Conservation (phyloP, 2,888 invertebrate species). For the Tetanocera ferruginea region DNA sequence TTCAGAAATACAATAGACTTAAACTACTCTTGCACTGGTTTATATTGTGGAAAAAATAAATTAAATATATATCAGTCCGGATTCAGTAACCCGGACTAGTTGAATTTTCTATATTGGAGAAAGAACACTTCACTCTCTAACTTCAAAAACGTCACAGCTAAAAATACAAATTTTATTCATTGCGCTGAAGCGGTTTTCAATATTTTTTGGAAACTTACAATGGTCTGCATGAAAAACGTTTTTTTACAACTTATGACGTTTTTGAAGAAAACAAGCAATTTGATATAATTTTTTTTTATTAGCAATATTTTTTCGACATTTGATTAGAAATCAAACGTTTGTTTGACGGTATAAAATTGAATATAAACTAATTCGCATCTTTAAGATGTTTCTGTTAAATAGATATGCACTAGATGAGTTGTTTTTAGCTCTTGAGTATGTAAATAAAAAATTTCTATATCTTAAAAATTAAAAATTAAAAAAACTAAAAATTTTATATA, state of each 20-base stretch:
- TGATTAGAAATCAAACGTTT: neutral
- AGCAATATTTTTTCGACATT: neutral
- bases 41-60: conserved; percentile 18
- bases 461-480: conserved; percentile 40
- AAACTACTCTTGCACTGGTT: conserved; percentile 47
- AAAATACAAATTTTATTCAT: too few species aligned
- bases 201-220: too few species aligned
- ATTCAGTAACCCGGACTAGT: too few species aligned
- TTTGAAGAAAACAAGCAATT: neutral
- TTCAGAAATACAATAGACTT: conserved; percentile 51
- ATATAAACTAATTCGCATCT: conserved; percentile 18
- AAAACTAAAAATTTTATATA: conserved; percentile 18
- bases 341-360: neutral
- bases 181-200: too few species aligned
- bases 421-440: conserved; percentile 40
- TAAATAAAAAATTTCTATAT: conserved; percentile 40
- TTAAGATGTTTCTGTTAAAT: conserved; percentile 17
- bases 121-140: too few species aligned
- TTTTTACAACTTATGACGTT: neutral
- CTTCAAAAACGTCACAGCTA: too few species aligned
- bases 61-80: neutral
- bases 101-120: too few species aligned
- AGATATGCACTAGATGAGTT: conserved; percentile 12
- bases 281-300: neutral
- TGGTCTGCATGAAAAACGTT: too few species aligned